Conservation (phyloP, 2,888 invertebrate species). For the Oxytorus armatus region DNA sequence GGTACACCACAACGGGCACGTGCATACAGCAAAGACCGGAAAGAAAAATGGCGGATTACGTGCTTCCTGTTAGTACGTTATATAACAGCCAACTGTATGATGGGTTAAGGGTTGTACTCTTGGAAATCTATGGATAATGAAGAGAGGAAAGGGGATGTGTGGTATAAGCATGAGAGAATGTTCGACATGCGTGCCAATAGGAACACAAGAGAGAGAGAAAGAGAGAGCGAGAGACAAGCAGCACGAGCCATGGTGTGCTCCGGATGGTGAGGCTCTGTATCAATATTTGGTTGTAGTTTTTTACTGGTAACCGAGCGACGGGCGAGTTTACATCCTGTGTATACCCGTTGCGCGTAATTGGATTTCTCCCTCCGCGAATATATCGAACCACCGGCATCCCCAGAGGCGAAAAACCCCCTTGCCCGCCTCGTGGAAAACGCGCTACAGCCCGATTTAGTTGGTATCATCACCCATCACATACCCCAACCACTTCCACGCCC, state of each 20-base stretch:
- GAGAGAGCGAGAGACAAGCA: slow-evolving; percentile 28
- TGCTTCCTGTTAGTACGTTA: too few species aligned
- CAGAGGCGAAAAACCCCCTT: slow-evolving; percentile 9
- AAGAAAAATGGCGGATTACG: too few species aligned
- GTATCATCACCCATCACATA: slow-evolving; percentile 25
- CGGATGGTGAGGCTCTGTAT: slow-evolving; percentile 71
- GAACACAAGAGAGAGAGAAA: slow-evolving; percentile 23
- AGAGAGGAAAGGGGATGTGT: not conserved
- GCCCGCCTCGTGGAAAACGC: slow-evolving; percentile 19
- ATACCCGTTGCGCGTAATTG: slow-evolving; percentile 77
- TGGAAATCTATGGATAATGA: not conserved
- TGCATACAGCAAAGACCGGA: too few species aligned
- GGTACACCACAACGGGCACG: too few species aligned
- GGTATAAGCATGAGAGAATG: too few species aligned
- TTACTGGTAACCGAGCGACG: slow-evolving; percentile 74
- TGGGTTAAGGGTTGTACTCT: too few species aligned
- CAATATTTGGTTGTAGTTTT: slow-evolving; percentile 79
- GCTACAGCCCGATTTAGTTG: slow-evolving; percentile 39
- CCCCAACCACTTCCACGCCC: not conserved
- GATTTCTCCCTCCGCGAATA: slow-evolving; percentile 74
- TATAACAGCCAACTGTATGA: too few species aligned
- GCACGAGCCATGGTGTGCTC: slow-evolving; percentile 41
- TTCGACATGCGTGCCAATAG: not conserved
- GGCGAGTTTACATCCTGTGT: slow-evolving; percentile 76
- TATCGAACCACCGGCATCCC: slow-evolving; percentile 57